Evolutionary conservation across 2,888 invertebrate genomes (phyloP).

Genomic region (Fragum whitleyi): DNA sequence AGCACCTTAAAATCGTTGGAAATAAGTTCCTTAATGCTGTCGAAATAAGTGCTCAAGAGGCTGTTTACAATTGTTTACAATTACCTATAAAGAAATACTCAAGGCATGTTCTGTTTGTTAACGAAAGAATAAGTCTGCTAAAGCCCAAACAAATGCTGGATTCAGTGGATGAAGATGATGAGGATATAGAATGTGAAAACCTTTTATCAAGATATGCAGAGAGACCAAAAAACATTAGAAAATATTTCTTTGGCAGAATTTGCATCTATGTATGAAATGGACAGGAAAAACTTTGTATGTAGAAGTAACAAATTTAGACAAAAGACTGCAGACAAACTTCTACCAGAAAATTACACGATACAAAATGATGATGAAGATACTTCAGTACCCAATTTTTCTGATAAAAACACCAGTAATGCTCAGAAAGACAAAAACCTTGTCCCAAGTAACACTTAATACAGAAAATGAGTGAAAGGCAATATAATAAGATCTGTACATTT

Average conservation of each 20-base stretch:
- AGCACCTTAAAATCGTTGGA: constrained; percentile 30
- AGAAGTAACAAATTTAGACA: too few species aligned
- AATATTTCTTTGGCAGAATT: constrained; percentile 30
- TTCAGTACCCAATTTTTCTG: not conserved
- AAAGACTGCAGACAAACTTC: not conserved
- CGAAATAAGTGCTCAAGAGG: too few species aligned
- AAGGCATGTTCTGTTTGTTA: constrained; percentile 60
- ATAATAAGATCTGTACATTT: constrained; percentile 65
- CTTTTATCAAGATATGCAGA: constrained; percentile 26
- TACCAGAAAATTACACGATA: not conserved
- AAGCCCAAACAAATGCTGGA: constrained; percentile 61
- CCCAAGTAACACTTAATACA: constrained; percentile 25
- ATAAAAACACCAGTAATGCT: not conserved
- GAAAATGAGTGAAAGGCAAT: constrained; percentile 29
- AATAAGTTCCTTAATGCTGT: constrained; percentile 65
- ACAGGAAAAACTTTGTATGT: too few species aligned
- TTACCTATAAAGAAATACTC: constrained; percentile 64
- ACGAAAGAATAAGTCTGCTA: constrained; percentile 64
- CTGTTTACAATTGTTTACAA: constrained; percentile 64
- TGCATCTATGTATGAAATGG: not conserved
- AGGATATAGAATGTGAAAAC: constrained; percentile 31
- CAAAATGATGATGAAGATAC: constrained; percentile 5
- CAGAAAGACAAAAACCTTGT: not conserved
- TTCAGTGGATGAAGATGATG: constrained; percentile 46
- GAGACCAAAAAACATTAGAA: constrained; percentile 30